Base-by-base conservation (phyloP, 2,797 vertebrate species). In the Arnoldichthys spilopterus region DNA sequence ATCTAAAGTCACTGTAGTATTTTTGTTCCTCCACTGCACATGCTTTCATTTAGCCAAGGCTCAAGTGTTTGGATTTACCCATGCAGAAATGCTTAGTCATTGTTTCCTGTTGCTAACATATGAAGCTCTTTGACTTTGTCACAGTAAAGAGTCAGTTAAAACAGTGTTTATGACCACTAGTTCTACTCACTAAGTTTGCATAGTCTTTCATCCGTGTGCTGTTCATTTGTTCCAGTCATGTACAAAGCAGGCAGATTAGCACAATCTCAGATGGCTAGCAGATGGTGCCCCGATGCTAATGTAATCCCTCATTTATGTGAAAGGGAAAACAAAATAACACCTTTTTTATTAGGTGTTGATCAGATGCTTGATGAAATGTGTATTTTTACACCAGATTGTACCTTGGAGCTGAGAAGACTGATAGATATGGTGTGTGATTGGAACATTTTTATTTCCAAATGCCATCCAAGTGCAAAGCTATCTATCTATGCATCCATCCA, bases 211-310 rank as follows among this genome's bases (percentile, higher is more conserved):
- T 24, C 37, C 24, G 12, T 28, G 22, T 20, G 24, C 66, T 28
- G 43, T 24, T 68, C 13, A 18, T 69, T 51, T 49, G 16, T 32
- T 18, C 15, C 26, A 69, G 67, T 28, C 43, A 51, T 69, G 67
- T 69, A 32, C 43, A 51, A 34, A n/a, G 32, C 61, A 37, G n/a
- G 22, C 32, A 69, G 67, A 69, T 69, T 49, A 69, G 24, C 16
- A 9, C 7, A 28, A 51, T 69, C 67, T 51, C 26, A 15, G 24
- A 45, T 71, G 30, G 28, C 6, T 53, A 71, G 30, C 68, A 71
- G 68, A 53, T 71, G 68, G 68, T 53, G 30, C 30, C 59, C 30
- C 59, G 34, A 18, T 62, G 59, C 66, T 11, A 62, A 62, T 62
- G 30, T 34, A 62, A 62, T 62, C 63, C 45, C 49, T 34, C 18